A percentile compares a stretch with the other conserved stretches of the same genome.
Conservation (phyloP, 2,113 vertebrate genomes). For the Pandion haliaetus region DNA sequence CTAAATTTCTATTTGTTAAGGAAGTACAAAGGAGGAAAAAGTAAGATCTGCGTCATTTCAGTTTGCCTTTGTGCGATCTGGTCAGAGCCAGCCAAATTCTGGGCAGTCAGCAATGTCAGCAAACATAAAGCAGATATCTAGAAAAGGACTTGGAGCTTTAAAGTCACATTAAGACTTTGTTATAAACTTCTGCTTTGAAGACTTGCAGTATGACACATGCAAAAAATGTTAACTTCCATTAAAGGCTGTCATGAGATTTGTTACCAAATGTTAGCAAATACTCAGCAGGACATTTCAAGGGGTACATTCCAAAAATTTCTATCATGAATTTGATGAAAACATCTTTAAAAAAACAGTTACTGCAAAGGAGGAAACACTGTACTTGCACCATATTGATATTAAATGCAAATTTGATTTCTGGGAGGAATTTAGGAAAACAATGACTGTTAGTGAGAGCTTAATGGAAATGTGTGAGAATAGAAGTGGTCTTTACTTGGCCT, state of each 20-base stretch:
- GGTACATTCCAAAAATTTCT: background rate
- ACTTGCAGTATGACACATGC: constrained; percentile 25
- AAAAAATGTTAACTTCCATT: constrained; percentile 9
- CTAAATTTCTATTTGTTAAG: constrained; percentile 44
- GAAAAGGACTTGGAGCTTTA: constrained; percentile 17
- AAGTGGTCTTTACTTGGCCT: background rate
- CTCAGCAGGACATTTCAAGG: background rate
- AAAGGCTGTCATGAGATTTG: background rate
- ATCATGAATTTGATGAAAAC: background rate
- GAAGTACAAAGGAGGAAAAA: constrained; percentile 51
- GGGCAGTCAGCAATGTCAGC: constrained; percentile 23
- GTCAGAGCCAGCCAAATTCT: constrained; percentile 43
- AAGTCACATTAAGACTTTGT: background rate
- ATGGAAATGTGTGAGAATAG: background rate
- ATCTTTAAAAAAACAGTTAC: background rate
- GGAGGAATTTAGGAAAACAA: background rate
- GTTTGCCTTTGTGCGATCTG: constrained; percentile 49
- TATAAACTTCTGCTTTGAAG: constrained; percentile 27
- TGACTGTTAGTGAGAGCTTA: background rate
- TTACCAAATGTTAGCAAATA: constrained; percentile 10
- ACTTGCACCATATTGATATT: background rate
- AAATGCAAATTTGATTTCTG: constrained; percentile 4
- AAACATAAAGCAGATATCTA: constrained; percentile 57
- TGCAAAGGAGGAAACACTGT: background rate
- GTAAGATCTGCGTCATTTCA: constrained; percentile 43